Base-by-base conservation (phyloP, 2,113 vertebrate genomes). In the Sebastes fasciatus region DNA sequence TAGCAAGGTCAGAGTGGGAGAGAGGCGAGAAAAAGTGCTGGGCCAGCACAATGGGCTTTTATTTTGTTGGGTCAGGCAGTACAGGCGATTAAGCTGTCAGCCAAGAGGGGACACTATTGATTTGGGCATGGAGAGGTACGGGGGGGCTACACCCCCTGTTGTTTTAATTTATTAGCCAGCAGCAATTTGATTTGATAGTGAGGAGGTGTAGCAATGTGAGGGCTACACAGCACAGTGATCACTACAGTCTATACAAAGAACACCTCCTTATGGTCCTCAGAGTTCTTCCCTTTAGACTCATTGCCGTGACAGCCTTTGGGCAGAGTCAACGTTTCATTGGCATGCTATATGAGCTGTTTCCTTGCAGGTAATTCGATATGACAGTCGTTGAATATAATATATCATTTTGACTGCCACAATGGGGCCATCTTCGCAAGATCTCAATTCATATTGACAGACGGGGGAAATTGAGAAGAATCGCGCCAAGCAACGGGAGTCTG, bases 11-110 rank as follows among this genome's bases (percentile, higher is more conserved):
- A 93, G 80, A 87, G 68, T 79, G 78, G 64, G 69, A 80, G 73
- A 45, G 85, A 51, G 43, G 23, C 69, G 69, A 76, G 79, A 65
- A 81, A 93, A 92, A 92, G 74, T 91, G 93, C 91, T 88, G 74
- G 76, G 46, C 45, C 63, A 84, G 93, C 93, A 93, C 69, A 89
- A 87, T 83, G n/a, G 71, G 79, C 80, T 89, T 90, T 91, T 91
- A 93, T 95, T 94, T 93, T 93, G 92, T 93, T 84, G 83, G 90
- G 82, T 93, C 90, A 88, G 92, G 87, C 88, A 80, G 85, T 80
- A 79, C 68, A 79, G 87, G 82, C 62, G 78, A 94, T 93, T 93
- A 94, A 94, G 89, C 88, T 86, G 91, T 94, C 92, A 91, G 90
- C 87, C 71, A 82, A 91, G 85, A 62, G 55, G 90, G 87, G 89